Base-by-base conservation (phyloP, 1,140 invertebrate genomes). In the Ylistrum balloti region DNA sequence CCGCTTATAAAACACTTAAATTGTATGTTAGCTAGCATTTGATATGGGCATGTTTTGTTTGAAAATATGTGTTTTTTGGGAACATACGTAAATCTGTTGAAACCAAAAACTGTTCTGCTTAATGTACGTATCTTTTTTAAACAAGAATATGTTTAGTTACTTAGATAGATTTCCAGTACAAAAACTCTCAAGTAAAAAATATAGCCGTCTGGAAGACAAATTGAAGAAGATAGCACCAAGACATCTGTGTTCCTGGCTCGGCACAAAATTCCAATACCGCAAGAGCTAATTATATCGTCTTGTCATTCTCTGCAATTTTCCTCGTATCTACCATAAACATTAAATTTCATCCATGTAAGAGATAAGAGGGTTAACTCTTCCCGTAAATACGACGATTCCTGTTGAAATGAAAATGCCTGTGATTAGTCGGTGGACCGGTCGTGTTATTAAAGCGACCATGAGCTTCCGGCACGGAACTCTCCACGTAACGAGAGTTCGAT, bases 281-380 rank as follows among this genome's bases (percentile, higher is more conserved):
- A 28, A 3, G 15, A 28, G 56, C 28, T 28, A 28, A 17, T 74
- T 5, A n/a, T 74, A 28, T 28, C n/a, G 56, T n/a, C 28, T 0
- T 74, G 56, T 28, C n/a, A 74, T 74, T 74, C 13, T 28, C 56
- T 74, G 17, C 56, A 74, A 74, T 74, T 74, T 74, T 74, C 56
- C 7, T 28, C n/a, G n/a, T 74, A 74, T 74, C 56, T 74, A 28
- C 56, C n/a, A 74, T 74, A 74, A 74, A 74, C 56, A 74, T 74
- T 74, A 74, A 74, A 74, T 74, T n/a, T 74, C 56, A 28, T 74
- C 56, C 56, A 74, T 74, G 56, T 74, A 74, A 74, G 28, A 74
- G 56, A 74, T 74, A 74, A 74, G 56, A 74, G 22, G 17, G 7
- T 7, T 7, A 28, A 28, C n/a, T 74, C 5, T 1, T 74, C 56